Percentiles rank a stretch among this genome's conserved stretches.
Conservation (phyloP, 2,797 vertebrate genomes). For the Lepus oiostolus region DNA sequence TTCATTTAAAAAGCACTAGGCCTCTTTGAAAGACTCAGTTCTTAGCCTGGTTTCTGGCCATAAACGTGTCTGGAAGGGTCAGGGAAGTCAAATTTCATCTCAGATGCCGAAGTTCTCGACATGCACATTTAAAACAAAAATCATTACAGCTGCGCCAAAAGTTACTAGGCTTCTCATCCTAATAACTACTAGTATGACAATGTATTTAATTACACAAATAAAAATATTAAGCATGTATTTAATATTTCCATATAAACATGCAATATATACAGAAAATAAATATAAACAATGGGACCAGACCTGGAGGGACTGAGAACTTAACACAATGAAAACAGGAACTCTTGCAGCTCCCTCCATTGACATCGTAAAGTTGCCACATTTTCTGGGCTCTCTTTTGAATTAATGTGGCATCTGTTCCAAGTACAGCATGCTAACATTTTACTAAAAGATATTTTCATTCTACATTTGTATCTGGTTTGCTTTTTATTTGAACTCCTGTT, state of each 20-base stretch:
- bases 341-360: constrained; percentile 83
- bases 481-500: constrained; percentile 83
- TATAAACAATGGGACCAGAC: constrained; percentile 55
- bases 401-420: constrained; percentile 86
- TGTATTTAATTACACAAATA: constrained; percentile 56
- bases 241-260: constrained; percentile 38
- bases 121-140: constrained; percentile 60
- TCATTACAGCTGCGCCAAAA: constrained; percentile 50
- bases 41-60: constrained; percentile 68
- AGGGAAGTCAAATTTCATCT: constrained; percentile 57
- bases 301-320: constrained; percentile 69
- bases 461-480: constrained; percentile 80
- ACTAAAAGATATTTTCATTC: constrained; percentile 81
- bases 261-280: constrained; percentile 46
- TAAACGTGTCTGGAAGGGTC: constrained; percentile 54
- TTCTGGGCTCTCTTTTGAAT: constrained; percentile 87
- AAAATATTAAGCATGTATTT: constrained; percentile 54
- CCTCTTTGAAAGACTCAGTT: constrained; percentile 71
- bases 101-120: constrained; percentile 53
- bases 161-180: constrained; percentile 49
- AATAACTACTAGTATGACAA: constrained; percentile 43
- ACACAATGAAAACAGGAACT: constrained; percentile 81
- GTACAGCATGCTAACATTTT: constrained; percentile 84
- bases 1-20: constrained; percentile 71
- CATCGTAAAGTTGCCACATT: constrained; percentile 86